Base-by-base conservation (phyloP, 2,113 vertebrate species). In the Machaerirhynchus nigripectus region DNA sequence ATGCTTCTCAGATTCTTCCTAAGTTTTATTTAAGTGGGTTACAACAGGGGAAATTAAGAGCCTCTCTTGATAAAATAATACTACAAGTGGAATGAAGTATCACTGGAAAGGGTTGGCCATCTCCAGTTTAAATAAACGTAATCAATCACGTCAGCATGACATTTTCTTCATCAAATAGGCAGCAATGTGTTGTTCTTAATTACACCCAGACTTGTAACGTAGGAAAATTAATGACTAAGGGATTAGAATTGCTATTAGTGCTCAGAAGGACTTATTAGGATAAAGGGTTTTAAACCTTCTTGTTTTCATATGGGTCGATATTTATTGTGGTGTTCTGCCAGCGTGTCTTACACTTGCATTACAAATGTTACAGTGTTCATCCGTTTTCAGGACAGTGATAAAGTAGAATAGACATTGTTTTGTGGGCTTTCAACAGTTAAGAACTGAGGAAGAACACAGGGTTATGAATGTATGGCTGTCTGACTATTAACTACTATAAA, bases 181-280 rank as follows among this genome's bases (percentile, higher is more conserved):
- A 92, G 81, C 78, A 93, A 67, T 73, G 70, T 44, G 3, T 91
- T 95, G 50, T 93, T 96, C 89, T 94, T 97, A 97, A 97, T 98
- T 96, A 80, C 84, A 92, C 47, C 63, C 80, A 93, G 88, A 64
- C 93, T 96, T 90, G 85, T 74, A 94, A 87, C 13, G 11, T 13
- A 47, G 87, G 35, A 96, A 94, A 97, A 95, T 84, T 91, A 96
- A 96, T 96, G 91, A 91, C 82, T 77, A 64, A 95, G 39, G 91
- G 76, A 91, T 89, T 94, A 96, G 39, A 93, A 59, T 67, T 86
- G 67, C 65, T 96, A 87, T 96, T 96, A 93, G 91, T 94, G 78
- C 52, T 96, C 67, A 86, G 68, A 90, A 97, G 90, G 57, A 73
- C 84, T 95, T 91, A 93, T 79, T 93, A 87, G 87, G 86, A 91